Percentiles rank a stretch among this genome's conserved stretches.
phyloP scores from a whole-genome alignment of 2,888 invertebrate genomes.

The Quadroppia sp. region DNA sequence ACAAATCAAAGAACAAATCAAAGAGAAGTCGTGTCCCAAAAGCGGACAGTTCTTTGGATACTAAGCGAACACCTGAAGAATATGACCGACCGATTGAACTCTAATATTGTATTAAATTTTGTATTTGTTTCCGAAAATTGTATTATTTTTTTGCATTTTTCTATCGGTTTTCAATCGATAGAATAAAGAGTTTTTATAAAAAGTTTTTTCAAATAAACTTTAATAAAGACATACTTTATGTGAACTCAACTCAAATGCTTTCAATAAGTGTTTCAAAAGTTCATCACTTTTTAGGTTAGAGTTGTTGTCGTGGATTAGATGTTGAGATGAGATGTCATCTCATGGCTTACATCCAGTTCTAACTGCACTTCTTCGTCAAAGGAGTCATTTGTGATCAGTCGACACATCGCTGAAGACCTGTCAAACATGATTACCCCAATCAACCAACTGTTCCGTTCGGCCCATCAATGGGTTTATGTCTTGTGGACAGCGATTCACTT shows the following conservation, averaged over 20 bases:
- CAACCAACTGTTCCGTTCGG: neutral
- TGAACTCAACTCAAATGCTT: neutral
- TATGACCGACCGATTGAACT: neutral
- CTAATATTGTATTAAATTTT: neutral
- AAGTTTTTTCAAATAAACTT: no score
- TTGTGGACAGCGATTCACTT: slow-evolving; percentile 41
- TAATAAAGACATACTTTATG: neutral
- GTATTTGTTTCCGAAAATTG: no score
- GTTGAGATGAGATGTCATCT: no score
- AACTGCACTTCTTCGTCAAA: neutral
- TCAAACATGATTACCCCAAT: neutral
- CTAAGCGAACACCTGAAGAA: neutral
- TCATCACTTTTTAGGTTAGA: slow-evolving; percentile 15
- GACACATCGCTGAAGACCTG: neutral
- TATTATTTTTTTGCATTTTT: no score
- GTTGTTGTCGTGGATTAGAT: slow-evolving; percentile 1
- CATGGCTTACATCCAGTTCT: no score
- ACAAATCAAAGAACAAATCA: neutral
- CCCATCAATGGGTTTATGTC: slow-evolving; percentile 34
- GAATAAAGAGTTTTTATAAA: no score
- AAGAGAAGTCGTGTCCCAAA: neutral
- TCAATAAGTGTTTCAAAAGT: slow-evolving; percentile 25
- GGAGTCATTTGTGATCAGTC: neutral
- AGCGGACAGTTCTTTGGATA: neutral
- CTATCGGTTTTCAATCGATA: no score